Base-by-base conservation (phyloP, 2,113 vertebrate genomes). In the Galemys pyrenaicus region DNA sequence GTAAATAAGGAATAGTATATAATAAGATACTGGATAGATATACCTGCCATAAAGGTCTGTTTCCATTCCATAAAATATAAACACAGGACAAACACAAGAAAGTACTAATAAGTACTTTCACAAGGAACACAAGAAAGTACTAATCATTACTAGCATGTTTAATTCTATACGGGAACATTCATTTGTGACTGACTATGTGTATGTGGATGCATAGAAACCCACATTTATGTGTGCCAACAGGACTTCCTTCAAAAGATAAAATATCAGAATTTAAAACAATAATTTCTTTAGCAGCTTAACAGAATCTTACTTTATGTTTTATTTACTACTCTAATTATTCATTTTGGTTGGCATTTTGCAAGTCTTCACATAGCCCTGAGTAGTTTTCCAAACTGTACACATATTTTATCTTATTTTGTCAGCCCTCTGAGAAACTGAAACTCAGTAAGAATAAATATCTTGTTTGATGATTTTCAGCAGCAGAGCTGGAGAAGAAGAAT, bases 251-350 rank as follows among this genome's bases (percentile, higher is more conserved):
- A 77, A 89, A 95, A 89, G 58, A 73, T 58, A 90, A 93, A 94
- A 85, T 41, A 54, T 37, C 9, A 92, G 81, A 91, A 60, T 89
- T 95, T 94, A 87, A 90, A 92, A 68, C 39, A 92, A 83, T 87
- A 74, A 79, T 79, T 94, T 86, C 10, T 70, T 71, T 35, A 67
- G 75, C 24, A 67, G 60, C 39, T 93, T 89, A 56, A 93, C 79
- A 54, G 83, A 19, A 3, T 51, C 32, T 83, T 86, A n/a, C 8
- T 58, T 46, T 54, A 37, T 71, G 19, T 89, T 90, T 91, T 80
- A 83, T 89, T 93, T 89, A 65, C 11, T 84, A 65, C 37, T 79
- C 15, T 71, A 64, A 75, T 19, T 92, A 35, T 91, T 91, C 20
- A 73, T 15, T 39, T 84, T 67, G 13, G 37, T 65, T 95, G 62